Percentiles rank a stretch among this genome's conserved stretches.
Conservation (phyloP, 1,140 invertebrate species). For the Macrotrachela quadricornifera region DNA sequence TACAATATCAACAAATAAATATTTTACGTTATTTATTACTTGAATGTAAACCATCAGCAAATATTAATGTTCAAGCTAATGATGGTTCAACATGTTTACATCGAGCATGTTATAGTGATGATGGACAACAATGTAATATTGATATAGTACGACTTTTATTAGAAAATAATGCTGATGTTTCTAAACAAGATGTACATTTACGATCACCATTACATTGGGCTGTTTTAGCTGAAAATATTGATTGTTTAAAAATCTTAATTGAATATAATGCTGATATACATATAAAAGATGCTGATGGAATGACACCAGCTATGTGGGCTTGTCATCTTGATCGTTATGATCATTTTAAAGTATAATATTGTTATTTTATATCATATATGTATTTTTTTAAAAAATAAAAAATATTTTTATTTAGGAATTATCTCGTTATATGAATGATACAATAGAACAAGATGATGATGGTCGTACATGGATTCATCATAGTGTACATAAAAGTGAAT, state of each 20-base stretch:
- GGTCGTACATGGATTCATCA: constrained; percentile 29
- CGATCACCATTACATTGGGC: constrained; percentile 28
- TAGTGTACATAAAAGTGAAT: constrained; percentile 23
- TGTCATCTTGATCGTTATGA: constrained; percentile 27
- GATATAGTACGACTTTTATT: constrained; percentile 19
- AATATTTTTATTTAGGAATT: too few relatives aligned
- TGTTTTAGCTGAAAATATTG: constrained; percentile 16
- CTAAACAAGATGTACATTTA: constrained; percentile 18
- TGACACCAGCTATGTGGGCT: constrained; percentile 30
- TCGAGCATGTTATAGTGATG: constrained; percentile 18
- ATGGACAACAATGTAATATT: constrained; percentile 15
- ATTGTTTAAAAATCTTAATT: constrained; percentile 21
- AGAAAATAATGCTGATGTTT: constrained; percentile 21
- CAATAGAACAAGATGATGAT: constrained; percentile 20
- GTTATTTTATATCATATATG: background rate
- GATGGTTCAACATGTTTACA: constrained; percentile 28
- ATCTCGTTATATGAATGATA: background rate
- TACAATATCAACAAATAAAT: constrained; percentile 21
- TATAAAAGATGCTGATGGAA: constrained; percentile 21
- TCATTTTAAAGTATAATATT: constrained; percentile 21
- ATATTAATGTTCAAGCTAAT: constrained; percentile 4
- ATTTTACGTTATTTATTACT: constrained; percentile 9
- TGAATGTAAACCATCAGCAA: too few relatives aligned
- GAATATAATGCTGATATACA: constrained; percentile 1
- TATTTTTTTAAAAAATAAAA: too few relatives aligned